Percentiles rank a stretch among this genome's conserved stretches.
Evolutionary conservation across 2,113 vertebrate genomes (phyloP).

Genomic region (Cyanoderma ruficeps): DNA sequence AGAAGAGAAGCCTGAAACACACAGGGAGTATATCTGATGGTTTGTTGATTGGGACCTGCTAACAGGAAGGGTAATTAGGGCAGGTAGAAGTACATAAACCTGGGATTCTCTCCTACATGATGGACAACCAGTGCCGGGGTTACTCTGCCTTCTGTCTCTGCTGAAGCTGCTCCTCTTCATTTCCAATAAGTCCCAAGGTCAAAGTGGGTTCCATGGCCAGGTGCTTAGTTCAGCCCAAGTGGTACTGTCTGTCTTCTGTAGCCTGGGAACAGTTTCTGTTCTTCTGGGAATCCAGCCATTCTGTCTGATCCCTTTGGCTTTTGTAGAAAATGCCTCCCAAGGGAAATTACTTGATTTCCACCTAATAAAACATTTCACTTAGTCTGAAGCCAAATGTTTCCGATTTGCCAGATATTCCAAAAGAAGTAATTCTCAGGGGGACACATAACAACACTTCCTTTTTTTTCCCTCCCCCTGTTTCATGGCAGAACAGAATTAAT

Average conservation of each 20-base stretch:
- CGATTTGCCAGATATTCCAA: not conserved
- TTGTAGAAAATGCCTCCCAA: not conserved
- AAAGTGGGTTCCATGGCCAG: not conserved
- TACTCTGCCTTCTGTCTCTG: not conserved
- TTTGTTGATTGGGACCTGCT: not conserved
- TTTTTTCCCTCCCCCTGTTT: fast-evolving
- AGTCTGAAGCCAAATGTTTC: slow-evolving; percentile 18
- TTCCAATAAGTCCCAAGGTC: not conserved
- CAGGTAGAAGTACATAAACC: not conserved
- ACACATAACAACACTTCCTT: not conserved
- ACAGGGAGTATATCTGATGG: not conserved
- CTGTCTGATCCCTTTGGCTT: not conserved
- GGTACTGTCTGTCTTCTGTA: not conserved
- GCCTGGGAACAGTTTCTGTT: fast-evolving
- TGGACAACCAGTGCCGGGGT: fast-evolving
- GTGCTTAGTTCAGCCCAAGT: not conserved
- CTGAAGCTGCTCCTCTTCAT: not conserved
- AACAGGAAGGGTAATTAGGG: not conserved
- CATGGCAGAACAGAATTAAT: not conserved
- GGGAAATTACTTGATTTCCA: slow-evolving; percentile 32
- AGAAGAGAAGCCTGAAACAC: not conserved
- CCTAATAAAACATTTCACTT: slow-evolving; percentile 9
- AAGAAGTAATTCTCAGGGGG: not conserved
- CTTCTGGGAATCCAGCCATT: not conserved
- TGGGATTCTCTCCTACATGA: not conserved